Base-by-base conservation (phyloP, 2,797 vertebrate species). In the Melanotaenia maccullochi region DNA sequence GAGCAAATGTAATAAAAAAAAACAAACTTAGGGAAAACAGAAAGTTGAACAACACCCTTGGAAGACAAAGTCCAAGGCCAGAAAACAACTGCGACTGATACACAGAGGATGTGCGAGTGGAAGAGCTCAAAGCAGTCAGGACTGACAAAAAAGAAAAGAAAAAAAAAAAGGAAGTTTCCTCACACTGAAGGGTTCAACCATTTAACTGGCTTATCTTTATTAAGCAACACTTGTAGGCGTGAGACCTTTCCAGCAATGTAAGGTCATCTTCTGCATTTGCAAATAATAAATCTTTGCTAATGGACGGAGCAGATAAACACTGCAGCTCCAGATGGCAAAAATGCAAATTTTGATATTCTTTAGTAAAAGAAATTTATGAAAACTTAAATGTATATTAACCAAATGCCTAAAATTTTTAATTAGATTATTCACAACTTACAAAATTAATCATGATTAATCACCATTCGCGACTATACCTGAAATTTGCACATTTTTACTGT, bases 21-120 rank as follows among this genome's bases (percentile, higher is more conserved):
- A 33, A 33, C 32, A 58, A 49, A 76, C 60, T 68, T 9, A 36
- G 35, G 35, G 7, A 44, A 20, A 54, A 54, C 7, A 32, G 28
- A 52, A 42, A 12, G n/a, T 24, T 60, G 14, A 1, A 16, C 32
- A 22, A 68, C 36, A 54, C 68, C 61, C 16, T 67, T 54, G 25
- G 38, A 40, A 68, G 24, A 68, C 25, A 1, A 62, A 71, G 47
- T 57, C 38, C 78, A 71, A 47, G 22, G 59, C 60, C 30, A 58
- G 33, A 28, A 8, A 36, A 11, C 9, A 36, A 36, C 9, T 8
- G 35, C 54, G 42, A 20, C 40, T 35, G 42, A 52, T 56, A 60
- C 51, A 36, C 47, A 38, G 1, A 28, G 25, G 9, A 11, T 25
- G 20, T 60, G 33, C 12, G n/a, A 38, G 14, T 25, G 12, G 20